Conservation (phyloP, 2,888 invertebrate species). For the Oxytorus armatus region DNA sequence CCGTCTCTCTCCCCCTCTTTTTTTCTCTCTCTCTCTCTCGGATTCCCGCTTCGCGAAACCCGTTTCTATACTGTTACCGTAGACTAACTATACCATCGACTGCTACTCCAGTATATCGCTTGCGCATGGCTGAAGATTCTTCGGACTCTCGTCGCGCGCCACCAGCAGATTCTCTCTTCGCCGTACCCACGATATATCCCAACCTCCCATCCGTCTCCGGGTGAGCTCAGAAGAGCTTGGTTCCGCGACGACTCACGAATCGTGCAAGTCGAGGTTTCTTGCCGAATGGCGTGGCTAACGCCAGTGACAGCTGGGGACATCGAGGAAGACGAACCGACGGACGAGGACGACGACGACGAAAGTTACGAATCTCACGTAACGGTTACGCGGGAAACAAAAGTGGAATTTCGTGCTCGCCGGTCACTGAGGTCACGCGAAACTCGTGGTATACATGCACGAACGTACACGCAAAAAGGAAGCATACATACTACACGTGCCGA, state of each 20-base stretch:
- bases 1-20: slow-evolving; percentile 30
- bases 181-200: slow-evolving; percentile 18
- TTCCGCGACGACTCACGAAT: slow-evolving; percentile 57
- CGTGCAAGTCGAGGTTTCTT: slow-evolving; percentile 46
- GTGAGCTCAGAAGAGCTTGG: slow-evolving; percentile 49
- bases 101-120: slow-evolving; percentile 23
- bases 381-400: slow-evolving; percentile 44
- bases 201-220: slow-evolving; percentile 50
- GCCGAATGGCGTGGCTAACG: slow-evolving; percentile 63
- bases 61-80: slow-evolving; percentile 41
- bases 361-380: slow-evolving; percentile 6
- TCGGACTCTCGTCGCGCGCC: no score
- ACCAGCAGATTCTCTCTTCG: no score
- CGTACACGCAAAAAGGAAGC: slow-evolving; percentile 1
- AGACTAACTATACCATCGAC: background rate
- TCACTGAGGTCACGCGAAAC: slow-evolving; percentile 30
- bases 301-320: slow-evolving; percentile 62
- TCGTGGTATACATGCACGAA: slow-evolving; percentile 20
- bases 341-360: slow-evolving; percentile 27
- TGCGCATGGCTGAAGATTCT: slow-evolving; percentile 58
- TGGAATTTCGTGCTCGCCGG: slow-evolving; percentile 39
- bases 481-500: background rate
- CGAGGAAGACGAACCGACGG: slow-evolving; percentile 48
- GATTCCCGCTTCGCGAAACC: slow-evolving; percentile 56
- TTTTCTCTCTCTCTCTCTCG: slow-evolving; percentile 10